Evolutionary conservation across 2,888 invertebrate species (phyloP).

Genomic region (Zeuzera pyrina): DNA sequence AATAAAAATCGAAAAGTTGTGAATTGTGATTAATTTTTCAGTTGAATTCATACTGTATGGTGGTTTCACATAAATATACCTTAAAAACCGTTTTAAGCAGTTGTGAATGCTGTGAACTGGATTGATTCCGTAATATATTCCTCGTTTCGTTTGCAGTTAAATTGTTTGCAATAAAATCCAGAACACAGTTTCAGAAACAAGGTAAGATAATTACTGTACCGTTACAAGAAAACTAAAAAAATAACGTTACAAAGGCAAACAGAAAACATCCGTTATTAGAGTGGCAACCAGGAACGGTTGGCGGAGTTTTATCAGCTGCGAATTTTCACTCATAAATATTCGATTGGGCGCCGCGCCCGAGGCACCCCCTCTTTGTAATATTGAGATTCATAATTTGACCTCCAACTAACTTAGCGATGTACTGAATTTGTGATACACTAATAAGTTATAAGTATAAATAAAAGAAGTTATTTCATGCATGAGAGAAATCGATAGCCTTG

Average conservation of each 20-base stretch:
- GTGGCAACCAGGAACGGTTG: slow-evolving; percentile 11
- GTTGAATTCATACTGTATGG: too few species aligned
- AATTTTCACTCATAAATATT: slow-evolving; percentile 66
- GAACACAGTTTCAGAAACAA: too few species aligned
- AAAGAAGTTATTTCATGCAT: slow-evolving; percentile 3
- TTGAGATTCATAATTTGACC: slow-evolving; percentile 61
- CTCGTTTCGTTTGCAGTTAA: too few species aligned
- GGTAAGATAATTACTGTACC: slow-evolving; percentile 1
- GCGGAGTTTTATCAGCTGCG: slow-evolving; percentile 57
- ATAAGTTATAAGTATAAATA: slow-evolving; percentile 25
- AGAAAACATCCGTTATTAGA: slow-evolving; percentile 37
- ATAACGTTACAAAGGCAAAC: slow-evolving; percentile 10
- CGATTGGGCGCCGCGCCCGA: slow-evolving; percentile 40
- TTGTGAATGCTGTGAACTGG: too few species aligned
- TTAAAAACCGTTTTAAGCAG: too few species aligned
- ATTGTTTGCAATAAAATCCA: too few species aligned
- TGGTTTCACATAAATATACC: too few species aligned
- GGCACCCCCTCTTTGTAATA: slow-evolving; percentile 39
- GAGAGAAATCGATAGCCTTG: slow-evolving; percentile 9
- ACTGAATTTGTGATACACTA: slow-evolving; percentile 36
- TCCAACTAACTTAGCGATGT: slow-evolving; percentile 36
- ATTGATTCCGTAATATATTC: too few species aligned
- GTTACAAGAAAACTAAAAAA: slow-evolving; percentile 1
- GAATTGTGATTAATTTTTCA: too few species aligned
- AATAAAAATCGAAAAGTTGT: too few species aligned